Percentiles rank a stretch among this genome's conserved stretches.
Evolutionary conservation across 2,113 vertebrate species (phyloP).

Genomic region (Chauna torquata): DNA sequence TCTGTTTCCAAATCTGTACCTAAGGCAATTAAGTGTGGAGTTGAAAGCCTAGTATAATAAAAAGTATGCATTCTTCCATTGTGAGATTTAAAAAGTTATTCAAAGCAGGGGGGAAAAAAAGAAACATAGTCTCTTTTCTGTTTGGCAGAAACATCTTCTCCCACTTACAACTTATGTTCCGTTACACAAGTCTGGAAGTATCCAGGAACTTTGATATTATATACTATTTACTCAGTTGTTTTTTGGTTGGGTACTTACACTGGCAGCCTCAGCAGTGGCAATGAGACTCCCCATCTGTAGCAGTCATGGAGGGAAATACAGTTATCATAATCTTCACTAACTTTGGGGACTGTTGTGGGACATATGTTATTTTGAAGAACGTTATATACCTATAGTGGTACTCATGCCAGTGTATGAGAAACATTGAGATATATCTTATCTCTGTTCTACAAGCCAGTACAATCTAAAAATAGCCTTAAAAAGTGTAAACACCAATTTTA

Average conservation of each 20-base stretch:
- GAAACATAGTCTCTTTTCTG: too few relatives aligned
- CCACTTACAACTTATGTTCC: neutral
- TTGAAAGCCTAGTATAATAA: neutral
- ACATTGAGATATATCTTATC: neutral
- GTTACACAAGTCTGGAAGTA: neutral
- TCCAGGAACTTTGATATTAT: fast-evolving
- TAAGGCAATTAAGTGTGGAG: neutral
- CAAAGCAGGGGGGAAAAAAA: neutral
- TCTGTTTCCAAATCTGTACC: neutral
- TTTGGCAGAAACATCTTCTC: neutral
- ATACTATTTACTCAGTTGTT: neutral
- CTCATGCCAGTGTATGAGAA: neutral
- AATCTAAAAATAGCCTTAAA: neutral
- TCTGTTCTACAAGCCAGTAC: neutral
- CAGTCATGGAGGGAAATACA: neutral
- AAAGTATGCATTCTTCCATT: neutral
- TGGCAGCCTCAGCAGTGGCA: neutral
- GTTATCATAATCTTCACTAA: neutral
- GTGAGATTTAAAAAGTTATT: neutral
- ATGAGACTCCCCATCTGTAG: neutral
- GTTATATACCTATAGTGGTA: neutral
- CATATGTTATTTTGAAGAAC: neutral
- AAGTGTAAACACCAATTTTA: neutral
- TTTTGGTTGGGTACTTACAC: neutral
- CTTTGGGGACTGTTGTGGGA: neutral